These are phyloP conservation scores for Odontamblyopus lacepedii DNA, from an alignment of 2,797 vertebrate genomes.

Conservation along the genomic window DNA sequence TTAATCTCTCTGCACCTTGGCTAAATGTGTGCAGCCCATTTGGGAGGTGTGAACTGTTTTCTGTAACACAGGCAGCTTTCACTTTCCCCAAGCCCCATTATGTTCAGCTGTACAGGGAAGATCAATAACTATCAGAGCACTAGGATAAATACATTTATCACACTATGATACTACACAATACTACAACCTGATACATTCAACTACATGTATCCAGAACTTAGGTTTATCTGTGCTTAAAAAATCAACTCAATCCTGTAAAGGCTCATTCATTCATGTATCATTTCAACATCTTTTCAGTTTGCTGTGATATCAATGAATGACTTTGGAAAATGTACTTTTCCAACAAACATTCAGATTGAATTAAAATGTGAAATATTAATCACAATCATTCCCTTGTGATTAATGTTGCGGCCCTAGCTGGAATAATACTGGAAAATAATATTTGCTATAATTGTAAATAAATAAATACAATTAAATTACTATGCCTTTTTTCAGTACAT, in stretches of 20 bases:
- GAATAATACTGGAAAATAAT: no score
- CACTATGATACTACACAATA: conserved; percentile 33
- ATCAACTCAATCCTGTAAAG: not conserved
- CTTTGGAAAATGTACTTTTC: not conserved
- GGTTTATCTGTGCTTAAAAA: not conserved
- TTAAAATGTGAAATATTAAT: not conserved
- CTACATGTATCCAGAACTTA: conserved; percentile 29
- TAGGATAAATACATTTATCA: conserved; percentile 74
- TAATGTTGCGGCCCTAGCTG: no score
- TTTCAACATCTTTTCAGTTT: not conserved
- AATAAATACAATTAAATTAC: not conserved
- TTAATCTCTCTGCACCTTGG: conserved; percentile 60
- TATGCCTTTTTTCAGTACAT: not conserved
- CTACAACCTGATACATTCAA: conserved; percentile 53
- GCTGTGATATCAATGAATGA: not conserved
- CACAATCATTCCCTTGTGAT: not conserved
- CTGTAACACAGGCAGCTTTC: conserved; percentile 31
- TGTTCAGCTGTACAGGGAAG: conserved; percentile 45
- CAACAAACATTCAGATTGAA: not conserved
- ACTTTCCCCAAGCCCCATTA: conserved; percentile 39
- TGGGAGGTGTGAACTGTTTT: conserved; percentile 51
- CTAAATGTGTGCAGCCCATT: conserved; percentile 51
- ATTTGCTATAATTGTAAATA: not conserved
- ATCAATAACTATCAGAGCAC: conserved; percentile 66
- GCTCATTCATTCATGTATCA: not conserved